Evolutionary conservation across 2,888 invertebrate genomes (phyloP).

Genomic region (Ferdinandea cuprea): DNA sequence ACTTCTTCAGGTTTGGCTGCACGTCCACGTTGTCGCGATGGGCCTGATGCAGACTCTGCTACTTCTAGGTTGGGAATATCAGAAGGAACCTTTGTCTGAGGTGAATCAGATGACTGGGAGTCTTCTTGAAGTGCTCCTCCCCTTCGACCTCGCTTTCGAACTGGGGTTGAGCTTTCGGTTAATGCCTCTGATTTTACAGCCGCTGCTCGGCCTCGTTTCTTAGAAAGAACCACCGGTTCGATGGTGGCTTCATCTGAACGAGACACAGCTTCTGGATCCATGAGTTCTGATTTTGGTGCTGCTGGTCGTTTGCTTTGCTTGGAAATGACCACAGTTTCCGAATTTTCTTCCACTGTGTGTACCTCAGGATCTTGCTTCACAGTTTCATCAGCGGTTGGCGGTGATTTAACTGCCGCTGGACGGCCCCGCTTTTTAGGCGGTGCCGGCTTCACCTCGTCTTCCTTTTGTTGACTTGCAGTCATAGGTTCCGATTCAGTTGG

Average conservation of each 20-base stretch:
- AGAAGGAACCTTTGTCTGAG: not conserved
- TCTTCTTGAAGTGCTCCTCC: not conserved
- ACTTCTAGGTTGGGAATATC: not conserved
- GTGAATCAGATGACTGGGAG: not conserved
- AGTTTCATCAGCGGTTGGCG: not conserved
- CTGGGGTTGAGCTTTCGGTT: slow-evolving; percentile 19
- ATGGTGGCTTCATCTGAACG: not conserved
- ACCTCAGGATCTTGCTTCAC: not conserved
- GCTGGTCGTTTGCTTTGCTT: slow-evolving; percentile 1
- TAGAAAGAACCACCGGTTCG: not conserved
- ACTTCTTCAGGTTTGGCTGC: not conserved
- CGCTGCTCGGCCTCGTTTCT: not conserved
- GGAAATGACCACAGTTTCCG: not conserved
- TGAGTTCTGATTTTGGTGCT: not conserved
- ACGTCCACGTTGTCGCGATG: slow-evolving; percentile 1
- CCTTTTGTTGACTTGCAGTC: no score
- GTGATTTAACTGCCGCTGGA: no score
- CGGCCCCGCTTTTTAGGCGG: no score
- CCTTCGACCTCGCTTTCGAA: slow-evolving; percentile 15
- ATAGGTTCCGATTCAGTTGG: slow-evolving; percentile 3
- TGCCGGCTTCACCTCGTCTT: no score
- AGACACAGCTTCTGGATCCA: not conserved
- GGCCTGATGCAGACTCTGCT: not conserved
- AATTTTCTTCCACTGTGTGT: not conserved
- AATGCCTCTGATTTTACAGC: not conserved